phyloP scores from a whole-genome alignment of 1,140 invertebrate species.

The Solenopsis fugax region DNA sequence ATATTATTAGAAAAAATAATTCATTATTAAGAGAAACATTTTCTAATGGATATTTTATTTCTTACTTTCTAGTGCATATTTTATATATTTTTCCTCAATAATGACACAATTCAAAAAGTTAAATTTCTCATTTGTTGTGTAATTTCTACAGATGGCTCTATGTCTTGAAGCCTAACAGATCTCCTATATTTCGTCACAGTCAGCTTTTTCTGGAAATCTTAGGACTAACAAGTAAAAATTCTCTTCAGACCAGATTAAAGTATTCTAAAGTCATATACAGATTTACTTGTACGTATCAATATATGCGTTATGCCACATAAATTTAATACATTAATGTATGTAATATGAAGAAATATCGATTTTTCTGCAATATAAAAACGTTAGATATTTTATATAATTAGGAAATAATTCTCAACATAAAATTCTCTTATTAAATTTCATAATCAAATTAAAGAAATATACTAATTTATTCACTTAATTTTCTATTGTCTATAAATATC shows the following conservation, averaged over 20 bases:
- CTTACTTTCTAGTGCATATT: too few relatives aligned
- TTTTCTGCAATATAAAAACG: background rate
- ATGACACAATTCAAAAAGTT: too few relatives aligned
- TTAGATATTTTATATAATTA: constrained; percentile 20
- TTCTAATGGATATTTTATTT: background rate
- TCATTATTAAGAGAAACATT: background rate
- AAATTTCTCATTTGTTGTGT: constrained; percentile 87
- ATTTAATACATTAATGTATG: background rate
- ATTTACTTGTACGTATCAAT: constrained; percentile 5
- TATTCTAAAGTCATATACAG: constrained; percentile 90
- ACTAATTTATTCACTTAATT: background rate
- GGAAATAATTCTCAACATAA: background rate
- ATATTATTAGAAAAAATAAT: background rate
- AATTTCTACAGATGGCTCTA: constrained; percentile 98
- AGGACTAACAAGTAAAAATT: constrained; percentile 98
- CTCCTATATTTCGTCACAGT: constrained; percentile 99
- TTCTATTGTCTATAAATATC: background rate
- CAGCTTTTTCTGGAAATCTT: constrained; percentile 99
- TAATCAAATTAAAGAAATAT: background rate
- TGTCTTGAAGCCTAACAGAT: constrained; percentile 99
- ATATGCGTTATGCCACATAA: background rate
- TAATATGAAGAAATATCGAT: background rate
- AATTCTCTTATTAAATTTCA: background rate
- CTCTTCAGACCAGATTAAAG: constrained; percentile 99
- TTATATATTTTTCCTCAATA: too few relatives aligned